Conservation (phyloP, 2,888 invertebrate species). For the Papilio demoleus region DNA sequence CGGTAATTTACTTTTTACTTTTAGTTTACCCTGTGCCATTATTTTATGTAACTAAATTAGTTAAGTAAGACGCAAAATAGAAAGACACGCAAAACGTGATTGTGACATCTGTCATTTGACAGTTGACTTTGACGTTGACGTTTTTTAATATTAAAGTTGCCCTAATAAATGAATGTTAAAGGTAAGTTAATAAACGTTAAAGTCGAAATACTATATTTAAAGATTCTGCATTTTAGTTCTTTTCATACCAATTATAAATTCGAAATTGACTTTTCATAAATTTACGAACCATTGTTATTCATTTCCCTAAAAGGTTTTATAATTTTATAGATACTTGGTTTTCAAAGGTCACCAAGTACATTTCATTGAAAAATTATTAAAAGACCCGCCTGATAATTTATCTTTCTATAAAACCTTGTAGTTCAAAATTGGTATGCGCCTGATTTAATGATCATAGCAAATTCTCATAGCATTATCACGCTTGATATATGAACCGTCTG, state of each 20-base stretch:
- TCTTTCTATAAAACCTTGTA: not conserved
- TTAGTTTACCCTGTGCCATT: slow-evolving; percentile 88
- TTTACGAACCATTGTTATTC: too few species aligned
- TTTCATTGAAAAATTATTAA: too few species aligned
- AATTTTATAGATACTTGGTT: too few species aligned
- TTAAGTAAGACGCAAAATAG: not conserved
- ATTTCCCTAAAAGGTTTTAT: too few species aligned
- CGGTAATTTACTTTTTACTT: slow-evolving; percentile 86
- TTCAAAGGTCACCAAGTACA: too few species aligned
- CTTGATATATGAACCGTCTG: too few species aligned
- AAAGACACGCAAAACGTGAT: not conserved
- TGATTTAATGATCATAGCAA: slow-evolving; percentile 8
- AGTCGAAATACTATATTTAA: not conserved
- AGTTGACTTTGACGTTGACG: slow-evolving; percentile 19
- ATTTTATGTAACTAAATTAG: slow-evolving; percentile 30
- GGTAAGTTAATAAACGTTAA: not conserved
- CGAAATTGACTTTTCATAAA: not conserved
- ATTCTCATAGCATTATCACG: not conserved
- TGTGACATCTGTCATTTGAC: not conserved
- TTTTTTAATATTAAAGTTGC: not conserved
- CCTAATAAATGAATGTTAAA: not conserved
- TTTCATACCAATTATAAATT: not conserved
- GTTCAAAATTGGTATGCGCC: not conserved
- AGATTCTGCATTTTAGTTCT: not conserved
- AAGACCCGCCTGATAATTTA: too few species aligned